Percentiles rank a stretch among this genome's conserved stretches.
phyloP scores from a whole-genome alignment of 2,113 vertebrate species.

The Ophiodon elongatus region DNA sequence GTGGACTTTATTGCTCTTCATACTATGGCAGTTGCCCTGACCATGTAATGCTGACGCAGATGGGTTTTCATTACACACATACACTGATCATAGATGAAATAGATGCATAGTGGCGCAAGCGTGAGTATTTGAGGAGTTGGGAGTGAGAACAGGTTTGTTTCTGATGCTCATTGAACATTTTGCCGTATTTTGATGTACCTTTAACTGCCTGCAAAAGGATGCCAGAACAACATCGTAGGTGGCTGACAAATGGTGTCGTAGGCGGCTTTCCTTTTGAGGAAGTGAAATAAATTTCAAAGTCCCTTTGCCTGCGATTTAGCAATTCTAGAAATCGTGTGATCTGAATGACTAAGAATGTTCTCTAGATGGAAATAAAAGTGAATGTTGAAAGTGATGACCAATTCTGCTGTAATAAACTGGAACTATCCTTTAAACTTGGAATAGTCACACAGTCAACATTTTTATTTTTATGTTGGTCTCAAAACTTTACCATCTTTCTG shows the following conservation, averaged over 20 bases:
- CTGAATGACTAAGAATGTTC: not conserved
- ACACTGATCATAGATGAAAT: too few species aligned
- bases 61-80: too few species aligned
- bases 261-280: too few species aligned
- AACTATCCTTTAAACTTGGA: not conserved
- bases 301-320: too few species aligned
- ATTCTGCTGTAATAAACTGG: not conserved
- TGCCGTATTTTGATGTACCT: not conserved
- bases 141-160: not conserved
- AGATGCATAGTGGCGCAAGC: too few species aligned
- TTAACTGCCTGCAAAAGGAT: not conserved
- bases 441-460: not conserved
- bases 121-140: too few species aligned
- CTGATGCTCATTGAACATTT: not conserved
- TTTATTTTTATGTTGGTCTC: not conserved
- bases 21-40: too few species aligned
- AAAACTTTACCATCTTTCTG: not conserved
- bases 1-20: too few species aligned
- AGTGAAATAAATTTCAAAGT: too few species aligned
- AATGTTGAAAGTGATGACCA: not conserved
- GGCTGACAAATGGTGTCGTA: not conserved
- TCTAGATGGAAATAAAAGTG: not conserved
- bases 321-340: too few species aligned
- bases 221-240: not conserved
- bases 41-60: too few species aligned